Conservation (phyloP, 2,113 vertebrate genomes). For the Eublepharis macularius region DNA sequence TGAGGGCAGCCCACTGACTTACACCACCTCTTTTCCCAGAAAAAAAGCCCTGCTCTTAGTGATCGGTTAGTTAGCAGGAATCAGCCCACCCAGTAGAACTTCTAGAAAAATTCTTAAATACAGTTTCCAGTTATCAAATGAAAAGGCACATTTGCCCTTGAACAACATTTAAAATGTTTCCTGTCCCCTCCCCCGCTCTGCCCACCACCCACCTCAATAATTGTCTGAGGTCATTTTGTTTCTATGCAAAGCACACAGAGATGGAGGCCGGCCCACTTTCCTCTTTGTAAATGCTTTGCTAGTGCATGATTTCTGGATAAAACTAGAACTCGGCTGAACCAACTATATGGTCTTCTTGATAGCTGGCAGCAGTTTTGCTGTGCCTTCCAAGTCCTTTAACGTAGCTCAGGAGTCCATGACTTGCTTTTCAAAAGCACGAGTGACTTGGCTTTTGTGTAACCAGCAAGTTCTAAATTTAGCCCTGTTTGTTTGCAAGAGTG, state of each 20-base stretch:
- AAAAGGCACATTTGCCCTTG: not conserved
- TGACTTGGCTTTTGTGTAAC: constrained; percentile 9
- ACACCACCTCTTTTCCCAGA: too few species aligned
- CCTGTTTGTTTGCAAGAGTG: constrained; percentile 2
- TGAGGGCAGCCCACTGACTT: too few species aligned
- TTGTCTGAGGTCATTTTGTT: constrained; percentile 27
- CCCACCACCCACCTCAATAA: not conserved
- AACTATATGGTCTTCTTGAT: not conserved
- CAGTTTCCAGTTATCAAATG: not conserved
- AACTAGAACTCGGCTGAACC: constrained; percentile 1
- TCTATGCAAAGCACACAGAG: not conserved
- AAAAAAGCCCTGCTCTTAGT: too few species aligned
- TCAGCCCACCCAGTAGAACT: constrained; percentile 8
- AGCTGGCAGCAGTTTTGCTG: constrained; percentile 27
- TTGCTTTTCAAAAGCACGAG: constrained; percentile 26
- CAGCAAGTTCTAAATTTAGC: constrained; percentile 47
- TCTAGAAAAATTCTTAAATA: constrained; percentile 45
- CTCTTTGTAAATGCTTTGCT: constrained; percentile 35
- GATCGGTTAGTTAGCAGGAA: not conserved
- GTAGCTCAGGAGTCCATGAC: constrained; percentile 8
- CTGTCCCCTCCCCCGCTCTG: not conserved
- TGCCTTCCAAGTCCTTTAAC: constrained; percentile 10
- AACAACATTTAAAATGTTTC: not conserved
- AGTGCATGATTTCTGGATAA: constrained; percentile 20
- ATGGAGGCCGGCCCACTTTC: not conserved